Base-by-base conservation (phyloP, 2,113 vertebrate genomes). In the Urocynchramus pylzowi region DNA sequence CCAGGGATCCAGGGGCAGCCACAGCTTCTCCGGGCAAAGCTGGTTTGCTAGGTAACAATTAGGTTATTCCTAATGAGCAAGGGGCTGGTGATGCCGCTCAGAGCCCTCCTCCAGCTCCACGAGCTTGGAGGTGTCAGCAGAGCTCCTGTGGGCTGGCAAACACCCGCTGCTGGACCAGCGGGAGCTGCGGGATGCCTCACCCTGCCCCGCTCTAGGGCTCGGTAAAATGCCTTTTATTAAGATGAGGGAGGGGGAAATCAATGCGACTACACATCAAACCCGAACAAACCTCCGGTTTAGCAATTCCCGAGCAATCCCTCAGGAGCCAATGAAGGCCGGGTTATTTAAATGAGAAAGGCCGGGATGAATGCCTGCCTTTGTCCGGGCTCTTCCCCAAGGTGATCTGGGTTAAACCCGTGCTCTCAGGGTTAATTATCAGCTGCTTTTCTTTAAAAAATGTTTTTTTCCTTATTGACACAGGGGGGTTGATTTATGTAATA, bases 291-390 rank as follows among this genome's bases (percentile, higher is more conserved):
- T 84, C 59, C 11, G 2, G 50, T 86, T 57, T 33, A 39, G 80
- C 69, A 73, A 54, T 75, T 90, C 89, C 87, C 59, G 60, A 87
- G 86, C 84, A 39, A 77, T 95, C 94, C 64, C 59, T 59, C 80
- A 44, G 63, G 52, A 89, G 77, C 64, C 77, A 47, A 92, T 21
- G 87, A 89, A 94, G 93, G 83, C 89, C 52, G 52, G 35, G 73
- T 84, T 91, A 95, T 95, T 93, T 92, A 95, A 92, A 95, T 92
- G 69, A 92, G 61, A 95, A 92, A 92, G 64, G 73, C 81, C 10
- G 13, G 13, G 54, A 86, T 92, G 88, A 96, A 95, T 95, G 91
- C 60, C 33, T 78, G 15, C 87, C 64, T 71, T 90, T 97, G 92
- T 95, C 80, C 65, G 9, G 61, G 49, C 18, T 8, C 70, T 33